Base-by-base conservation (phyloP, 2,888 invertebrate species). In the Cistogaster globosa region DNA sequence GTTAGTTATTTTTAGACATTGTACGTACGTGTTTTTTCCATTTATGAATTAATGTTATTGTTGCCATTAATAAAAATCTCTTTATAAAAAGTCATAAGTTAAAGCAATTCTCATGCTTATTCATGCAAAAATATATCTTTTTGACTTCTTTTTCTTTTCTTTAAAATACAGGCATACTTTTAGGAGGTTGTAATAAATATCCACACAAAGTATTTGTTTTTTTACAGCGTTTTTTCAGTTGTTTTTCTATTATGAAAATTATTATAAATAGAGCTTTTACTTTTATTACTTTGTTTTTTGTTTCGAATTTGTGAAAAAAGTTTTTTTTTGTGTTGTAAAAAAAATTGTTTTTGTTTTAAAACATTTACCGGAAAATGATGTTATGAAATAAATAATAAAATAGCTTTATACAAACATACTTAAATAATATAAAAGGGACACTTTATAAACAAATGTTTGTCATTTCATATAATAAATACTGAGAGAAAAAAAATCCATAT, bases 1-100 rank as follows among this genome's bases (percentile, higher is more conserved):
- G 42, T 53, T 58, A 26, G 58, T 55, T 58, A 48, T 57, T 68
- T 38, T 55, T 38, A 36, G 58, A 45, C 22, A 18, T 20, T 11
- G 62, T 76, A 84, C 75, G 62, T 76, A 84, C 75, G 84, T 84
- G 84, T 80, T 84, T 72, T 81, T 81, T 57, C 26, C 76, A 60
- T 76, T 80, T 76, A 80, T 76, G 76, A 80, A 84, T 80, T 84
- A 80, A 84, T 79, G 38, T 55, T 68, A 51, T 53, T 32, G 26
- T 58, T 48, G 58, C 60, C 69, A 68, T 55, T 78, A 69, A 42
- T 65, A 65, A 65, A 63, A 63, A 79, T 79, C 53, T 63, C 38
- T 57, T n/a, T n/a, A n/a, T 57, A 48, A 36, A 18, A 58, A 53
- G 26, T 26, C 26, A 78, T n/a, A 7, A 71, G 60, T 18, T 42